These are phyloP conservation scores for Aplysina aerophoba DNA, from an alignment of 37 sponge, comb jelly and placozoan genomes.

Conservation along the genomic window DNA sequence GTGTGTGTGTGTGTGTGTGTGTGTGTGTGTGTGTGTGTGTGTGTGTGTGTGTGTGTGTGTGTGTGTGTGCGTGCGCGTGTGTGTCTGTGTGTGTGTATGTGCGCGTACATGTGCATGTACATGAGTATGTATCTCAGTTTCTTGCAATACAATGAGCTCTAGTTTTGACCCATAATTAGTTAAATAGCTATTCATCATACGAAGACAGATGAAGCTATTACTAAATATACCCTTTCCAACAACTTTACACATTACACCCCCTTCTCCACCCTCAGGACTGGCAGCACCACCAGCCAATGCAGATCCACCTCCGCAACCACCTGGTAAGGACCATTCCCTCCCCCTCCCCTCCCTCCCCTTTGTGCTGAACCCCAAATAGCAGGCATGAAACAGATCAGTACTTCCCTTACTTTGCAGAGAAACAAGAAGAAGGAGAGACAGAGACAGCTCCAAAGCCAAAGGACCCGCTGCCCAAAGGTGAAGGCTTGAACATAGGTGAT, in stretches of 20 bases:
- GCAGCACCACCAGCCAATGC: conserved; percentile 33
- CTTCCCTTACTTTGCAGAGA: too few species aligned
- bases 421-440: too few species aligned
- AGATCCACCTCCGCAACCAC: neutral
- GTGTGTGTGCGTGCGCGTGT: conserved; percentile 36
- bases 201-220: neutral
- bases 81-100: conserved; percentile 20
- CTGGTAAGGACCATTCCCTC: neutral
- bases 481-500: conserved; percentile 57
- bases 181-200: neutral
- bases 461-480: neutral
- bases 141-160: neutral
- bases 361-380: conserved; percentile 18
- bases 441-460: conserved; percentile 9
- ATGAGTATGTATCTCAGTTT: neutral
- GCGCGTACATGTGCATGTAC: neutral
- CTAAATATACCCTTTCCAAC: neutral
- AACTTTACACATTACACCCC: neutral
- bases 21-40: too few species aligned
- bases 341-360: conserved; percentile 24
- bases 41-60: conserved; percentile 31
- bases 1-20: too few species aligned
- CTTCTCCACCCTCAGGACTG: conserved; percentile 33
- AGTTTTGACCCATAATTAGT: neutral
- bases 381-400: too few species aligned